phyloP scores from a whole-genome alignment of 2,888 invertebrate genomes.

The Agrotis clavis region DNA sequence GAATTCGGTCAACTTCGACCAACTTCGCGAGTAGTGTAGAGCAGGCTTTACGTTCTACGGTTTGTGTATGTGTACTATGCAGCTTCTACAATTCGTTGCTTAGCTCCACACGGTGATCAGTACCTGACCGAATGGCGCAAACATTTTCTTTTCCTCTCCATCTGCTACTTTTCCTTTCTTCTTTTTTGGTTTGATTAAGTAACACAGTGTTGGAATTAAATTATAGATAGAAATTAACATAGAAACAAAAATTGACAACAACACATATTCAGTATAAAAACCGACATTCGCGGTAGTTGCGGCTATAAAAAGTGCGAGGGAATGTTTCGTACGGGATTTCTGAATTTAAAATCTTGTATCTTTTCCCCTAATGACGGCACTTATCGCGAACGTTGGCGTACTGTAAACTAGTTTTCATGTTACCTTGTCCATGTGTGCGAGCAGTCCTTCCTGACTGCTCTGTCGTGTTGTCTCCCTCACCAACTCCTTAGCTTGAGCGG shows the following conservation, averaged over 20 bases:
- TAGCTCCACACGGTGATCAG: constrained; percentile 64
- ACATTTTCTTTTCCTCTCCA: constrained; percentile 94
- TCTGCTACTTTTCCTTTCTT: constrained; percentile 95
- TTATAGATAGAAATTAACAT: constrained; percentile 44
- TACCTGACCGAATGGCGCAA: constrained; percentile 96
- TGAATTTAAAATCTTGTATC: neutral
- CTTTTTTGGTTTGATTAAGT: constrained; percentile 73
- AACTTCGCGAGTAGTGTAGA: too few species aligned
- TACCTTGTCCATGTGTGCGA: constrained; percentile 98
- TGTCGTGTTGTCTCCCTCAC: constrained; percentile 97
- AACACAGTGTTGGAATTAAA: constrained; percentile 60
- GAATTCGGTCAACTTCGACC: too few species aligned
- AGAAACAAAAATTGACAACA: constrained; percentile 31
- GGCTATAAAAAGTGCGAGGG: neutral
- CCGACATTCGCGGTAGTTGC: neutral
- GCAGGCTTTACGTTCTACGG: constrained; percentile 32
- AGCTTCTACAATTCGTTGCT: constrained; percentile 60
- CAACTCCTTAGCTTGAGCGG: constrained; percentile 96
- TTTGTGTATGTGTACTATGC: constrained; percentile 42
- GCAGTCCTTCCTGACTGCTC: constrained; percentile 96
- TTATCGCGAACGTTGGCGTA: constrained; percentile 2
- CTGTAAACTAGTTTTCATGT: neutral
- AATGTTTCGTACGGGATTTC: neutral
- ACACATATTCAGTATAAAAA: constrained; percentile 7
- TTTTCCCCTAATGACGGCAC: neutral